Evolutionary conservation across 2,113 vertebrate species (phyloP).

Genomic region (Heterotilapia buettikoferi): DNA sequence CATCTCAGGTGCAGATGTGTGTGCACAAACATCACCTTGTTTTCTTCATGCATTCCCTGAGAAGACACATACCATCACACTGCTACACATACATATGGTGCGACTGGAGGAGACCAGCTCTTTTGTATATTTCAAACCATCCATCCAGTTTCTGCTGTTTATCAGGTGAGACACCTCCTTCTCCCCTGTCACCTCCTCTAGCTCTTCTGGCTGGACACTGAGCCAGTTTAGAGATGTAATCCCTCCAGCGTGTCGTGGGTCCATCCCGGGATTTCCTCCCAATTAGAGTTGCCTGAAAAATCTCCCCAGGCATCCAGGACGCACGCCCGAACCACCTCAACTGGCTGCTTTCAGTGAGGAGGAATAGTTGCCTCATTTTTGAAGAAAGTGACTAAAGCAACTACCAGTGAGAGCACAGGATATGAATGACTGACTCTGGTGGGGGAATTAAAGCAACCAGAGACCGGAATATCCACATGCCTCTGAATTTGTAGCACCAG

Average conservation of each 20-base stretch:
- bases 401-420: not conserved
- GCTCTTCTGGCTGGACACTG: not conserved
- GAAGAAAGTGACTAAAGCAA: not conserved
- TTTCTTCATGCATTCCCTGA: not conserved
- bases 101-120: not conserved
- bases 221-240: not conserved
- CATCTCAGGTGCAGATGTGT: not conserved
- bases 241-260: not conserved
- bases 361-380: not conserved
- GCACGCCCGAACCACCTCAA: not conserved
- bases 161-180: not conserved
- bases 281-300: not conserved
- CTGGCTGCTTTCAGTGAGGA: not conserved
- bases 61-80: not conserved
- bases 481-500: not conserved
- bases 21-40: not conserved
- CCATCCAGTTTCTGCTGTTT: not conserved
- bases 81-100: not conserved
- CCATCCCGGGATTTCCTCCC: not conserved
- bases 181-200: not conserved
- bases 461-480: not conserved
- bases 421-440: not conserved
- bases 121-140: not conserved
- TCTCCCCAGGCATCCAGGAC: not conserved
- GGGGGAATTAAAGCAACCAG: not conserved